These are phyloP conservation scores for Pachymerium ferrugineum DNA, from an alignment of 2,888 invertebrate genomes.

Conservation along the genomic window DNA sequence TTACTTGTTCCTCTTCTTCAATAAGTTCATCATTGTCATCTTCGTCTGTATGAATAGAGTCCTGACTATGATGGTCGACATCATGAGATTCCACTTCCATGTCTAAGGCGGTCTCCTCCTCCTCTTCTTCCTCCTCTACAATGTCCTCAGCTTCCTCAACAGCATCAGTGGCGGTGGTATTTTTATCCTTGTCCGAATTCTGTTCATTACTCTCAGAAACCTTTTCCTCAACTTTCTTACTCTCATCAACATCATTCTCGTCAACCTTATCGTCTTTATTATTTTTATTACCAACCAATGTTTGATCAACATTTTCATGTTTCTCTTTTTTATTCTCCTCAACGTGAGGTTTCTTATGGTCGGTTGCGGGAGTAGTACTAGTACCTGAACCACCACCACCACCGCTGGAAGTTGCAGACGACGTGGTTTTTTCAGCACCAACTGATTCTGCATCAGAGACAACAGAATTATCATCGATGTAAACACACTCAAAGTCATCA, in stretches of 20 bases:
- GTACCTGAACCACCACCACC: not conserved
- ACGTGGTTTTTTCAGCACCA: not conserved
- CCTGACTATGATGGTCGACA: conserved; percentile 23
- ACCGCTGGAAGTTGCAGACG: not conserved
- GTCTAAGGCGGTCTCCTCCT: conserved; percentile 32
- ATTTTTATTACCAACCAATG: not conserved
- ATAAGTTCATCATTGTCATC: not conserved
- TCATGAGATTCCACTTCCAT: conserved; percentile 34
- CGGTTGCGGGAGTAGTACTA: not conserved
- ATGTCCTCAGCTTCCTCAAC: conserved; percentile 30
- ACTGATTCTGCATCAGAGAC: conserved; percentile 3
- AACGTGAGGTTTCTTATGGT: not conserved
- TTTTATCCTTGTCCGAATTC: not conserved
- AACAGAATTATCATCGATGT: not conserved
- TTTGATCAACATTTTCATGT: not conserved
- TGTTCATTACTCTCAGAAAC: not conserved
- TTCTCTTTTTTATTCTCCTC: conserved; percentile 7
- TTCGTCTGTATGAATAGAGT: conserved; percentile 31
- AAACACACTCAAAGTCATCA: not conserved
- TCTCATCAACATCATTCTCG: not conserved
- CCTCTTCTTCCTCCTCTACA: not conserved
- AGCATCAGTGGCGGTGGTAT: not conserved
- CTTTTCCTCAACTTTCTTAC: not conserved
- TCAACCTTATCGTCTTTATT: not conserved
- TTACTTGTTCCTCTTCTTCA: not conserved